phyloP scores from a whole-genome alignment of 2,888 invertebrate genomes.

The Cloeon dipterum region DNA sequence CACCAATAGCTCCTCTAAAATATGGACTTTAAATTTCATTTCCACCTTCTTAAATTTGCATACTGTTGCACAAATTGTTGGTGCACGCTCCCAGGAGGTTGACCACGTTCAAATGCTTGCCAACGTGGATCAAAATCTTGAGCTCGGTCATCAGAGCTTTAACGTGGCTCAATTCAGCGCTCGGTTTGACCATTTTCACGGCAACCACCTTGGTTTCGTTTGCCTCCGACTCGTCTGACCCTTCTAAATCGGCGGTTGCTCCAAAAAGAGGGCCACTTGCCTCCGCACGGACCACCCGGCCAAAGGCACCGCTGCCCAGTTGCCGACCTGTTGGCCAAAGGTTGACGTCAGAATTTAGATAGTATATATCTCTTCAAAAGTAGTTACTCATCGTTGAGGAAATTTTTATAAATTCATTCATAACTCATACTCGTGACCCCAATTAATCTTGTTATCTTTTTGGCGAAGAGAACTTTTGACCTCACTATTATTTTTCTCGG shows the following conservation, averaged over 20 bases:
- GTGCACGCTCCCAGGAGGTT: slow-evolving; percentile 28
- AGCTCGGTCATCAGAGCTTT: slow-evolving; percentile 25
- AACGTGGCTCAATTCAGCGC: slow-evolving; percentile 22
- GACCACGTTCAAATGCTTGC: slow-evolving; percentile 26
- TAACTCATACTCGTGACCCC: too few species aligned
- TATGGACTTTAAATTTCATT: background rate
- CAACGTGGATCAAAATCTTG: slow-evolving; percentile 26
- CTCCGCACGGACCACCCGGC: slow-evolving; percentile 23
- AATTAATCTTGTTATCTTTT: too few species aligned
- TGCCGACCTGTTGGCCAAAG: too few species aligned
- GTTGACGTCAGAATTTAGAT: too few species aligned
- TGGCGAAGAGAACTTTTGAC: too few species aligned
- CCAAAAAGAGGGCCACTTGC: slow-evolving; percentile 10
- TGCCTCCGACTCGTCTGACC: slow-evolving; percentile 14
- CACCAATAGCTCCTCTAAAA: slow-evolving; percentile 68
- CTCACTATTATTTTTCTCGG: too few species aligned
- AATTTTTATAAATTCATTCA: too few species aligned
- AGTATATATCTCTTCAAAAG: too few species aligned
- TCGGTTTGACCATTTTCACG: slow-evolving; percentile 25
- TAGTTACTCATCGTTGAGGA: too few species aligned
- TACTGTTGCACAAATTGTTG: slow-evolving; percentile 20
- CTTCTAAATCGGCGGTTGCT: too few species aligned
- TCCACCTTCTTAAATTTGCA: background rate
- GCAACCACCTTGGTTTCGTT: slow-evolving; percentile 18
- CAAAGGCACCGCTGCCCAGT: slow-evolving; percentile 27